These are phyloP conservation scores for Callyntrura sp. DNA, from an alignment of 2,888 invertebrate species.

Conservation along the genomic window DNA sequence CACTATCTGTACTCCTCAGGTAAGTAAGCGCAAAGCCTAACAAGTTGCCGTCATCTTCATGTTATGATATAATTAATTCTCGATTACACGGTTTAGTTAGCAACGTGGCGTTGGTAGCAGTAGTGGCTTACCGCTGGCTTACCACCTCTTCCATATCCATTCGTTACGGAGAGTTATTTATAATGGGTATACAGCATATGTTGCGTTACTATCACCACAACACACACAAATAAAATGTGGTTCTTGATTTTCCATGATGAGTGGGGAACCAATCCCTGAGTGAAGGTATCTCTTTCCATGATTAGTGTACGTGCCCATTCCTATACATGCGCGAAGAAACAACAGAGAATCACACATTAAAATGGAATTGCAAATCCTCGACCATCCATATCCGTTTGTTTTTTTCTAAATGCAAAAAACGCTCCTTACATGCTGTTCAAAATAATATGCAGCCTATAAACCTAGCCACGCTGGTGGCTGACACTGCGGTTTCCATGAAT, in stretches of 20 bases:
- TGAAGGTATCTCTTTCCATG: constrained; percentile 55
- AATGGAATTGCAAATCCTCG: constrained; percentile 41
- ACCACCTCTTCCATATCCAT: not conserved
- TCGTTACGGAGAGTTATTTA: too few relatives aligned
- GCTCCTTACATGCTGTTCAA: too few relatives aligned
- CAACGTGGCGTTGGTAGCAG: too few relatives aligned
- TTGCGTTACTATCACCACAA: not conserved
- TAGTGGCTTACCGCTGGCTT: too few relatives aligned
- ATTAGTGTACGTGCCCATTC: constrained; percentile 1
- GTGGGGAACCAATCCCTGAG: not conserved
- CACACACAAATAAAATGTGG: constrained; percentile 40
- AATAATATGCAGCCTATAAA: not conserved
- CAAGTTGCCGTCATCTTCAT: constrained; percentile 7
- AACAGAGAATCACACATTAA: not conserved
- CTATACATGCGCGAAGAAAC: not conserved
- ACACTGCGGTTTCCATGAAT: constrained; percentile 55
- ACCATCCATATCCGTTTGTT: constrained; percentile 52
- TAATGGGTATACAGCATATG: not conserved
- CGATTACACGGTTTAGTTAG: constrained; percentile 17
- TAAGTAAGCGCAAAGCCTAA: constrained; percentile 11
- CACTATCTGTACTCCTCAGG: constrained; percentile 33
- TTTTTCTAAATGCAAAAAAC: constrained; percentile 4
- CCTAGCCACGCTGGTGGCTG: not conserved
- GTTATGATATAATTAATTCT: constrained; percentile 39
- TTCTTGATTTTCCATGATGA: constrained; percentile 49